A percentile compares a stretch with the other conserved stretches of the same genome.
phyloP scores from a whole-genome alignment of 2,113 vertebrate genomes.

The Tragelaphus scriptus region DNA sequence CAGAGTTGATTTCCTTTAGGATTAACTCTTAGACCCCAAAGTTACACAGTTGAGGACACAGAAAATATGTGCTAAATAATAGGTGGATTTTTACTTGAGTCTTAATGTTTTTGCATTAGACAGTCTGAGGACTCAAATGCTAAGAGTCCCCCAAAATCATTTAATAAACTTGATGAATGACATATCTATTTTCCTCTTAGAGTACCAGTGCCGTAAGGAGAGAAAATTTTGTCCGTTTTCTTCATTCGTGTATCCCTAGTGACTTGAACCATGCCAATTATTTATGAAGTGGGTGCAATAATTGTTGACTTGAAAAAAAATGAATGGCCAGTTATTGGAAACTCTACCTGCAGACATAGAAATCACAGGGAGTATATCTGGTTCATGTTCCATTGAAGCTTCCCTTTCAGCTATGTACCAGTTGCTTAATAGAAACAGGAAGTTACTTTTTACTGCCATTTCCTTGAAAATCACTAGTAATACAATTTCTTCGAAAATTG shows the following conservation, averaged over 20 bases:
- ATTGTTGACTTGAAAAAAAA: not conserved
- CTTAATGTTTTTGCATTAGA: not conserved
- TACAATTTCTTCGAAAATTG: conserved; percentile 53
- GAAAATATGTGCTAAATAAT: not conserved
- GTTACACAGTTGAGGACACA: not conserved
- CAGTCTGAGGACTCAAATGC: not conserved
- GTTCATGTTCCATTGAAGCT: not conserved
- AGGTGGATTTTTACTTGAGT: not conserved
- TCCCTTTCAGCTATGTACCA: not conserved
- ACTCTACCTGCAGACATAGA: not conserved
- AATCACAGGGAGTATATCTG: not conserved
- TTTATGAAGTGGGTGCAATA: not conserved
- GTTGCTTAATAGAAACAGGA: conserved; percentile 33
- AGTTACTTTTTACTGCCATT: conserved; percentile 1
- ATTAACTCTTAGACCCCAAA: not conserved
- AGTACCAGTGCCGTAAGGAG: not conserved
- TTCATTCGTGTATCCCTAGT: not conserved
- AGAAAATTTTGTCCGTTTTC: not conserved
- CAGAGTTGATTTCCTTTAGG: not conserved
- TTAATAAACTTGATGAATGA: not conserved
- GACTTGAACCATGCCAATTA: not conserved
- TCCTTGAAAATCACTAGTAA: conserved; percentile 52
- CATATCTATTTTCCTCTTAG: not conserved
- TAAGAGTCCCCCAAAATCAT: not conserved
- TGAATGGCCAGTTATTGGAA: not conserved